Evolutionary conservation across 2,113 vertebrate species (phyloP).

Genomic region (Pachycephala philippinensis): DNA sequence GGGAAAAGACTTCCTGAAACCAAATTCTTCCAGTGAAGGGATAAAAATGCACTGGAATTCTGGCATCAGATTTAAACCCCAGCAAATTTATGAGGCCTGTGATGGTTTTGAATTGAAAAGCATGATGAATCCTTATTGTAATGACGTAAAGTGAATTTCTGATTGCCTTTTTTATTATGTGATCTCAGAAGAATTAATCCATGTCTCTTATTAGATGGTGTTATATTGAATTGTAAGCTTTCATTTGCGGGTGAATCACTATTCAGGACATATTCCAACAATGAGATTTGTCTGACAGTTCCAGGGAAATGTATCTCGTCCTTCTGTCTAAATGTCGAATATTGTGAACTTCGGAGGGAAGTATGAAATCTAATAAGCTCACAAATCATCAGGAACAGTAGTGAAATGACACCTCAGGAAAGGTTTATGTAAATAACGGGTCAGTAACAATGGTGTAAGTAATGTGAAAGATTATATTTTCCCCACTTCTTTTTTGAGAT

Average conservation of each 20-base stretch:
- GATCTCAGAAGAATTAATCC: slow-evolving; percentile 26
- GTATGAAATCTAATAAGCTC: slow-evolving; percentile 54
- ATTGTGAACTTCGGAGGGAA: slow-evolving; percentile 34
- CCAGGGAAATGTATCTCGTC: slow-evolving; percentile 14
- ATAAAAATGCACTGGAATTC: neutral
- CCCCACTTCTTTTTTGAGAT: neutral
- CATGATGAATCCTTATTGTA: neutral
- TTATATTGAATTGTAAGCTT: slow-evolving; percentile 35
- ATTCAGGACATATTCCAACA: slow-evolving; percentile 37
- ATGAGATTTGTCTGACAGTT: slow-evolving; percentile 53
- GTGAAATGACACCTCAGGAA: slow-evolving; percentile 37
- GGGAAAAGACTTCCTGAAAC: neutral
- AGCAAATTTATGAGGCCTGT: neutral
- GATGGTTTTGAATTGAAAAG: slow-evolving; percentile 7
- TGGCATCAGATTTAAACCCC: neutral
- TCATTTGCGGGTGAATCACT: slow-evolving; percentile 39
- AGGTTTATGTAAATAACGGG: slow-evolving; percentile 28
- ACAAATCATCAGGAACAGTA: neutral
- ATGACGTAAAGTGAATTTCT: slow-evolving; percentile 24
- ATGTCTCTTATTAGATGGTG: neutral
- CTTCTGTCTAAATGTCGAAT: slow-evolving; percentile 59
- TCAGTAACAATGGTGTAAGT: slow-evolving; percentile 27
- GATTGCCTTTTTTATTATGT: slow-evolving; percentile 22
- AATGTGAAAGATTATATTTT: slow-evolving; percentile 1
- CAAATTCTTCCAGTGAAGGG: neutral